These are phyloP conservation scores for Leistus spinibarbis DNA, from an alignment of 2,888 invertebrate genomes.

Conservation along the genomic window DNA sequence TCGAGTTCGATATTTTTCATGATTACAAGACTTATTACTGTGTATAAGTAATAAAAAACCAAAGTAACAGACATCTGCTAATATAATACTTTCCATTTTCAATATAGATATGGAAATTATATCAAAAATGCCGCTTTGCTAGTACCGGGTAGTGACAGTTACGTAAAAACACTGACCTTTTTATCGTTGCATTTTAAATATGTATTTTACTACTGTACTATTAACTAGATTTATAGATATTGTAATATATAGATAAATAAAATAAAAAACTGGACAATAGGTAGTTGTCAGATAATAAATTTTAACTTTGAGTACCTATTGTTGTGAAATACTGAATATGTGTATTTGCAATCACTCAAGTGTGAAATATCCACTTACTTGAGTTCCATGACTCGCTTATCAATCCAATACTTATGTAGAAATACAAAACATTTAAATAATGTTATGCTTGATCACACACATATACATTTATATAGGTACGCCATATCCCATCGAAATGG, in stretches of 20 bases:
- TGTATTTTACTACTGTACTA: not conserved
- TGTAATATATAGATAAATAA: not conserved
- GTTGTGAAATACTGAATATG: not conserved
- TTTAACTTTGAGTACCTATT: not conserved
- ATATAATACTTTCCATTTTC: not conserved
- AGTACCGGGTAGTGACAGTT: conserved; percentile 5
- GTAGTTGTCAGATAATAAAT: not conserved
- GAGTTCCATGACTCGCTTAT: not conserved
- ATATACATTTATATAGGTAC: not conserved
- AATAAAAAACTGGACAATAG: not conserved
- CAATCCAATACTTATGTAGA: not conserved
- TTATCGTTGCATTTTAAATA: not conserved
- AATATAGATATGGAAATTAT: conserved; percentile 5
- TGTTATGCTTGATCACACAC: not conserved
- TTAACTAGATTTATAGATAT: not conserved
- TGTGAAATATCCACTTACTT: not conserved
- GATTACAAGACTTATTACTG: no score
- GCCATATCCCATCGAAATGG: not conserved
- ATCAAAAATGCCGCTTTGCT: not conserved
- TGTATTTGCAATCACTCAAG: not conserved
- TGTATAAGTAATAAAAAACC: no score
- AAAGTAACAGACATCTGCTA: not conserved
- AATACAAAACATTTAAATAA: not conserved
- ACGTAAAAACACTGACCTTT: conserved; percentile 3
- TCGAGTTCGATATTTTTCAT: no score